Evolutionary conservation across 2,888 invertebrate genomes (phyloP).

Genomic region (Harpalus rubripes): DNA sequence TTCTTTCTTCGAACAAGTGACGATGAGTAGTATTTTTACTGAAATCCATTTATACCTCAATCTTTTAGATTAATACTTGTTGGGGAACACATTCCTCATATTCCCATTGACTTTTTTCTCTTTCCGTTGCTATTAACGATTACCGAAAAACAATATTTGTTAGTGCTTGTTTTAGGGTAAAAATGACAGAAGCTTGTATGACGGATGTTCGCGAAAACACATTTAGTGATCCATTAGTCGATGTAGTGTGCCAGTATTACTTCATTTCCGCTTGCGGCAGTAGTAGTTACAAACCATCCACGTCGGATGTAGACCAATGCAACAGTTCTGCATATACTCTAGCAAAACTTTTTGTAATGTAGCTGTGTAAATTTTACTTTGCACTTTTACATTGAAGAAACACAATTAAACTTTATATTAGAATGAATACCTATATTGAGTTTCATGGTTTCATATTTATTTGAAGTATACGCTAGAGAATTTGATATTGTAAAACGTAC

Average conservation of each 20-base stretch:
- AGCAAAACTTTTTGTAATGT: background rate
- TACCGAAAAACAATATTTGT: constrained; percentile 5
- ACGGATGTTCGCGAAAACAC: constrained; percentile 59
- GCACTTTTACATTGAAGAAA: background rate
- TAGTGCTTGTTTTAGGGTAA: background rate
- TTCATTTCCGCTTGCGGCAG: constrained; percentile 55
- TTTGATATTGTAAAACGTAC: no score
- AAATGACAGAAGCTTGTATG: constrained; percentile 44
- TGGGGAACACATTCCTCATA: no score
- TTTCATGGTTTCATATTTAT: no score
- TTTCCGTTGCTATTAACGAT: background rate
- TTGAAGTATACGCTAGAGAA: no score
- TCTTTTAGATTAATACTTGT: background rate
- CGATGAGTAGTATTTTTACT: no score
- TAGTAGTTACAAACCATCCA: background rate
- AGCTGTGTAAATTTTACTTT: background rate
- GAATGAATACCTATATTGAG: no score
- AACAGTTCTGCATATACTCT: background rate
- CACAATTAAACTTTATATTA: background rate
- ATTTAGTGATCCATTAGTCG: constrained; percentile 60
- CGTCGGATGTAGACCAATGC: constrained; percentile 5
- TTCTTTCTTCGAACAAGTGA: no score
- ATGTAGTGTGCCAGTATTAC: constrained; percentile 43
- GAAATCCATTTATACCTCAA: no score
- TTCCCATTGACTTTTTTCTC: background rate